Evolutionary conservation across 2,888 invertebrate species (phyloP).

Genomic region (Thysanoteuthis rhombus): DNA sequence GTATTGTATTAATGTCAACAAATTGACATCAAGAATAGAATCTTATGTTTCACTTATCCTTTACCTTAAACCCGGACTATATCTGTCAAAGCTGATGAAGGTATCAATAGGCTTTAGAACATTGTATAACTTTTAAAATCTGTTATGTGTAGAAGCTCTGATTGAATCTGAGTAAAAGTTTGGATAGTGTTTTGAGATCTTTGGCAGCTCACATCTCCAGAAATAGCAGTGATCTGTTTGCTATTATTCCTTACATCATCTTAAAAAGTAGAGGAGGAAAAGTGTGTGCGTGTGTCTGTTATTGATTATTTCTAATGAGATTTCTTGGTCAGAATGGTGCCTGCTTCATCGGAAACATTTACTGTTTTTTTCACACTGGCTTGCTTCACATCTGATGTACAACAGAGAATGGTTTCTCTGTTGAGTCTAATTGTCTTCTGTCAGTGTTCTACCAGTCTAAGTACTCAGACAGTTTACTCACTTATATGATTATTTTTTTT

Average conservation of each 20-base stretch:
- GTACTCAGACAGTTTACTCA: background rate
- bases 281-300: background rate
- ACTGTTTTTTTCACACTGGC: background rate
- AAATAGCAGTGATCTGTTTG: background rate
- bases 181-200: background rate
- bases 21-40: background rate
- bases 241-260: background rate
- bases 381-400: background rate
- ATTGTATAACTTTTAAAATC: background rate
- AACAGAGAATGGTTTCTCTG: background rate
- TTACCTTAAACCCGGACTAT: background rate
- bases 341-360: background rate
- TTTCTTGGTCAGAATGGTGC: background rate
- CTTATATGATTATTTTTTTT: background rate
- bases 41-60: background rate
- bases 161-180: background rate
- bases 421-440: background rate
- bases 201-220: background rate
- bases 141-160: background rate
- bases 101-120: background rate
- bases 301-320: background rate
- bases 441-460: background rate
- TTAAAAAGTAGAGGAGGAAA: background rate
- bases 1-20: background rate
- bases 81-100: background rate